A percentile compares a stretch with the other conserved stretches of the same genome.
phyloP scores from a whole-genome alignment of 2,113 vertebrate species.

The Gnathonemus echidnorhynchus region DNA sequence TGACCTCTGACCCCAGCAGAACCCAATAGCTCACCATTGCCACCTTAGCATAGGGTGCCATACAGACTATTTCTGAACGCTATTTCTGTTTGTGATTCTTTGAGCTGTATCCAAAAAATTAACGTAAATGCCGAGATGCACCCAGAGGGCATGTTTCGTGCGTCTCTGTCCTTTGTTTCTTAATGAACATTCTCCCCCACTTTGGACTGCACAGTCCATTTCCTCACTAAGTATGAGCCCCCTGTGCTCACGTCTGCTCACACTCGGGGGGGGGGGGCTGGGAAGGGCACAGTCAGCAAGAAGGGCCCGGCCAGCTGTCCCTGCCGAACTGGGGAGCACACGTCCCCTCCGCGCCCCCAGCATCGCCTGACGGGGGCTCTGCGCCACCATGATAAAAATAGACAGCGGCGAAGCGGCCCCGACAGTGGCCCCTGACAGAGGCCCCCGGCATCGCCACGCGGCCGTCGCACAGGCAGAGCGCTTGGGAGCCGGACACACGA shows the following conservation, averaged over 20 bases:
- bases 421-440: conserved; percentile 56
- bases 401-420: conserved; percentile 48
- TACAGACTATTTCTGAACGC: not conserved
- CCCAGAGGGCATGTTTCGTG: not conserved
- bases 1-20: not conserved
- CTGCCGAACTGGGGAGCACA: not conserved
- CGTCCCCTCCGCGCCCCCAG: conserved; percentile 38
- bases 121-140: not conserved
- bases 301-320: conserved; percentile 24
- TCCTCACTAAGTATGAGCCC: not conserved
- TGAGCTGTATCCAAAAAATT: not conserved
- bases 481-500: not conserved
- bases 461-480: too few species aligned
- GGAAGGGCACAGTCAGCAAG: not conserved
- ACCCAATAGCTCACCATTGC: too few species aligned
- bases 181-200: not conserved
- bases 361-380: conserved; percentile 51
- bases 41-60: not conserved
- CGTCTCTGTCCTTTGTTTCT: not conserved
- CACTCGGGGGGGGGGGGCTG: not conserved
- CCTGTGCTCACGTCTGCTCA: not conserved
- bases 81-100: not conserved
- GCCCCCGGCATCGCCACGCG: conserved; percentile 22
- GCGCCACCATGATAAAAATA: conserved; percentile 66
- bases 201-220: not conserved